Base-by-base conservation (phyloP, 2,888 invertebrate genomes). In the Spilosoma lubricipeda region DNA sequence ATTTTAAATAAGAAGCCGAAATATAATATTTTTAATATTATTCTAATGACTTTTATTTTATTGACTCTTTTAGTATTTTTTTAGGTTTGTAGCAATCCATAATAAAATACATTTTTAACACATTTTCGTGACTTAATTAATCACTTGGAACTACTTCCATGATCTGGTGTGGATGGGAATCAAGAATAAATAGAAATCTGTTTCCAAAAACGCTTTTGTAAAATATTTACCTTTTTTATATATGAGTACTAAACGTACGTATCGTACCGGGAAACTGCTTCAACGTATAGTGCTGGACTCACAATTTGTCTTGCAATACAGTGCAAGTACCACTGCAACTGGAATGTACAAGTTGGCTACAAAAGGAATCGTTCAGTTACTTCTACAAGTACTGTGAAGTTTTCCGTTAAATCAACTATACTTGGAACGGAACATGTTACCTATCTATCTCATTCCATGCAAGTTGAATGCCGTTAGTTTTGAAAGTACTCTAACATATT, bases 261-360 rank as follows among this genome's bases (percentile, higher is more conserved):
- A 67, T 77, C 71, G 66, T 42, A 78, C 33, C 71, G 42, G 67
- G 75, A 81, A 11, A 72, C 11, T 69, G 7, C 3, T 18, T 56
- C 76, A 76, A 82, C 79, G 83, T 83, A 82, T 82, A 85, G 82
- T 74, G 83, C 81, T 78, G 85, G 85, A 85, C 87, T 87, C 82
- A 89, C 89, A 88, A 88, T 89, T 89, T 89, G 88, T 89, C 89
- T 89, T 85, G 83, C 86, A 85, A 85, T 85, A 83, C 82, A 85
- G 82, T 80, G 84, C 85, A 84, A 74, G 80, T 71, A 52, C 72
- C 30, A 23, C 33, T 69, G 30, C 84, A 83, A 82, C 82, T 80
- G 84, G 84, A 87, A 89, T 87, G 89, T 84, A 86, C 88, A 86
- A 89, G 84, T 88, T 86, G 74, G 72, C 79, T 84, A 85, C 86